These are phyloP conservation scores for Hirtodrosophila trivittata DNA, from an alignment of 2,888 invertebrate genomes.

Conservation along the genomic window DNA sequence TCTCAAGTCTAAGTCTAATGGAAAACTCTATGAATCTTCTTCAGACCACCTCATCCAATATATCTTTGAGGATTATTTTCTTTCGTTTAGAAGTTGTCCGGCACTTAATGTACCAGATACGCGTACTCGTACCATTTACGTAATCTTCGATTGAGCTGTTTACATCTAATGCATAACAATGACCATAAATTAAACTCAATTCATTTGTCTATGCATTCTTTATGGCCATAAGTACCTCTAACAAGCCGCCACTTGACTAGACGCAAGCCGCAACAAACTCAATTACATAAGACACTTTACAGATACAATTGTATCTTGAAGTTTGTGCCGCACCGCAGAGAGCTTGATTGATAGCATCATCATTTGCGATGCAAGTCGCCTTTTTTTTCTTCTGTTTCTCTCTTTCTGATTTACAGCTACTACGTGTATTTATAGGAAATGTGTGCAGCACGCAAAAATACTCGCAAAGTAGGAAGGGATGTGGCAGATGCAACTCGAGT, in stretches of 20 bases:
- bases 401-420: conserved; percentile 65
- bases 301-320: conserved; percentile 53
- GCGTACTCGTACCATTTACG: neutral
- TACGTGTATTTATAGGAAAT: conserved; percentile 49
- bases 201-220: conserved; percentile 44
- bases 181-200: conserved; percentile 48
- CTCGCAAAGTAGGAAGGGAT: neutral
- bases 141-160: conserved; percentile 41
- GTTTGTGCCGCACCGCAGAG: conserved; percentile 22
- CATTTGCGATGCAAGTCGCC: conserved; percentile 38
- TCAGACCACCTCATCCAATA: too few relatives aligned
- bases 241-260: conserved; percentile 55
- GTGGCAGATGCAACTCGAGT: conserved; percentile 43
- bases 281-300: conserved; percentile 21
- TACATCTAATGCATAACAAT: conserved; percentile 47
- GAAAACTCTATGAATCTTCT: too few relatives aligned
- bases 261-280: conserved; percentile 29
- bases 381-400: conserved; percentile 16
- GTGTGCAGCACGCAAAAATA: conserved; percentile 58
- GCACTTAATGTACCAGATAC: neutral
- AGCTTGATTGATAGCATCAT: conserved; percentile 62
- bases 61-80: too few relatives aligned
- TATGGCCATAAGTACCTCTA: conserved; percentile 37
- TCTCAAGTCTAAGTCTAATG: neutral
- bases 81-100: too few relatives aligned